Evolutionary conservation across 2,888 invertebrate genomes (phyloP), one percentile per base, ranked within the genome.

Genomic region (Caenorhabditis afra): DNA sequence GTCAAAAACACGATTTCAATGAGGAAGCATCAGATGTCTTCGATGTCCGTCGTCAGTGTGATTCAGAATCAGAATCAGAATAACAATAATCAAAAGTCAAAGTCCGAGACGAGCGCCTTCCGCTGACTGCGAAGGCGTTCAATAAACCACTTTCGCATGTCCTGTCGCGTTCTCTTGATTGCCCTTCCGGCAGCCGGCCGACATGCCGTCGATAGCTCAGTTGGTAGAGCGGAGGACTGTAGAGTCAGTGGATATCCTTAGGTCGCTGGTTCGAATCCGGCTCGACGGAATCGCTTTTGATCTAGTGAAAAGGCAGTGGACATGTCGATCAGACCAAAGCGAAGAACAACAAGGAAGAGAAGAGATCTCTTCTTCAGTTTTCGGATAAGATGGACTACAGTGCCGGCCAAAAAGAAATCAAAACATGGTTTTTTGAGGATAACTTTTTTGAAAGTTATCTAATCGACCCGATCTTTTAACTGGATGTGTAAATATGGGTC

Each of bases 181-280:
- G 44, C 44, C 44, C 44, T 3, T 16, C 12, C 11, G 44, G 11
- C 44, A 3, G 44, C 3, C 44, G 12, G 5, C 23, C 18, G 16
- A 44, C 49, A 20, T 62, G 73, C 81, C 81, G 81, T 79, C 81
- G 79, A 83, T 83, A 83, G 81, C 81, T 81, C 83, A 83, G 81
- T 83, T 83, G 81, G 81, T 83, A 83, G 83, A 83, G 81, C 83
- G 79, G 83, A 80, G 80, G 81, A 83, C 81, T 83, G 81, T 83
- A 83, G 79, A 68, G 77, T 68, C 49, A 49, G 75, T 70, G 66
- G 82, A 23, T 82, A 84, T 84, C 82, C 80, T 81, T 84, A 84
- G 83, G 83, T 79, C 83, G 79, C 83, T 83, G 83, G 83, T 83
- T 83, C 83, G 79, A 83, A 81, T 83, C 83, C 83, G 81, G 83